A percentile compares a stretch with the other conserved stretches of the same genome.
These are phyloP conservation scores for Eptatretus burgeri DNA, from an alignment of 2,113 vertebrate species.

Conservation along the genomic window DNA sequence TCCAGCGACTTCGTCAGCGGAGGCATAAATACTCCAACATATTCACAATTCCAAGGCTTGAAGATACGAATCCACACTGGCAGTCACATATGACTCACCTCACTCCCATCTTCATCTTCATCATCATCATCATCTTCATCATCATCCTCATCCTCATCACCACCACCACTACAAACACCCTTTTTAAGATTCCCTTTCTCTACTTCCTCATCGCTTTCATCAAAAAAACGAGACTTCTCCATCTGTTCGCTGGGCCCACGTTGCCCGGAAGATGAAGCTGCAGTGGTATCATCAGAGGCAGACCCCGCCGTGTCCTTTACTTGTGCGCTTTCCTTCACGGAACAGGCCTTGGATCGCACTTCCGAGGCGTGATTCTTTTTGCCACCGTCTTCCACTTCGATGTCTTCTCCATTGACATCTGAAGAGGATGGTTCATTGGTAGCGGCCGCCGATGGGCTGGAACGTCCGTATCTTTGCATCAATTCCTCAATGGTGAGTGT, in stretches of 20 bases:
- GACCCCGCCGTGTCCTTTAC: constrained; percentile 18
- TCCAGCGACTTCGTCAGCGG: no score
- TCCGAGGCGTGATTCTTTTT: constrained; percentile 19
- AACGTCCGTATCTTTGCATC: constrained; percentile 64
- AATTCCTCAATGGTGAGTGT: constrained; percentile 97
- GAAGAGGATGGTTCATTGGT: constrained; percentile 11
- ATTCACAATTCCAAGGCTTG: no score
- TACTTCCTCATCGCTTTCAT: constrained; percentile 48
- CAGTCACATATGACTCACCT: constrained; percentile 17
- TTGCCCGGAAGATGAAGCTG: constrained; percentile 30
- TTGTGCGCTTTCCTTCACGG: constrained; percentile 19
- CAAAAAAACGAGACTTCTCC: constrained; percentile 80
- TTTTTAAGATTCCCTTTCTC: no score
- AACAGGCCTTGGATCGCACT: constrained; percentile 17
- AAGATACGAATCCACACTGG: no score
- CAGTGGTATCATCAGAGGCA: constrained; percentile 23
- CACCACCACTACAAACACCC: no score
- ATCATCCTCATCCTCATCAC: no score
- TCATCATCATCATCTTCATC: constrained; percentile 21
- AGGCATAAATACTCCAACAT: no score
- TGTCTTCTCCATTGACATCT: constrained; percentile 15
- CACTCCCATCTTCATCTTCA: constrained; percentile 26
- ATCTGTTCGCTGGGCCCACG: constrained; percentile 54
- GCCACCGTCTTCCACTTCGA: constrained; percentile 16
- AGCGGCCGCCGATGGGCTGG: constrained; percentile 14